Evolutionary conservation across 1,140 invertebrate genomes (phyloP), one percentile per base, ranked within the genome.

Genomic region (Zaprionus tsacasi): DNA sequence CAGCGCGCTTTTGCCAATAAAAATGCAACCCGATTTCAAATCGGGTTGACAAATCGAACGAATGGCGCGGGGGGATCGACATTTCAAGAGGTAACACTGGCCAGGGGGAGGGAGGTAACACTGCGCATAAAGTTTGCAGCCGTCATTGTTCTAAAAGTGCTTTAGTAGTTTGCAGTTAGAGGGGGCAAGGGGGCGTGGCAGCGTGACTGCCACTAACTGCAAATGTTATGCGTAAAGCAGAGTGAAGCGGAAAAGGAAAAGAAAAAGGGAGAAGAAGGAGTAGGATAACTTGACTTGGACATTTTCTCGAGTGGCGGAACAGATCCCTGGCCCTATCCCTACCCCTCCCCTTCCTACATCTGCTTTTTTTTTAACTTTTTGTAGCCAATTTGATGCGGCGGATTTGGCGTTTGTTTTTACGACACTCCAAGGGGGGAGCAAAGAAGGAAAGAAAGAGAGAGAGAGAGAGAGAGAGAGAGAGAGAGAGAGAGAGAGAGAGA

Each of bases 401-500:
- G 82, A 81, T 85, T 86, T 82, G 82, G 79, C 81, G 79, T 86
- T 86, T 87, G 82, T 87, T 86, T 86, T 86, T 82, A 86, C 82
- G 82, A 86, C 83, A 61, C 72, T 75, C 57, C 67, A 56, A 45
- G 25, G 17, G 72, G 15, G 21, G 27, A 12, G 25, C 21, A 12
- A 10, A 30, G 52, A 25, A 8, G 0, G 4, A 50, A 17, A 50
- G 8, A 52, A 15, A 25, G 54, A 12, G 25, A 12, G 21, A 30
- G 52, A 25, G 17, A 1, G 4, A 50, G 48, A 50, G 8, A 52
- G 13, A 33, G 25, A 45, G 58, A 25, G 25, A 6, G 36, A 43
- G 40, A 25, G 17, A 1, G 4, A 50, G 48, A 50, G 8, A 52
- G 13, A 33, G 25, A 45, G 58, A 25, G 25, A 6, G 36, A 43